phyloP scores from a whole-genome alignment of 2,888 invertebrate genomes.

The Papilio protenor region DNA sequence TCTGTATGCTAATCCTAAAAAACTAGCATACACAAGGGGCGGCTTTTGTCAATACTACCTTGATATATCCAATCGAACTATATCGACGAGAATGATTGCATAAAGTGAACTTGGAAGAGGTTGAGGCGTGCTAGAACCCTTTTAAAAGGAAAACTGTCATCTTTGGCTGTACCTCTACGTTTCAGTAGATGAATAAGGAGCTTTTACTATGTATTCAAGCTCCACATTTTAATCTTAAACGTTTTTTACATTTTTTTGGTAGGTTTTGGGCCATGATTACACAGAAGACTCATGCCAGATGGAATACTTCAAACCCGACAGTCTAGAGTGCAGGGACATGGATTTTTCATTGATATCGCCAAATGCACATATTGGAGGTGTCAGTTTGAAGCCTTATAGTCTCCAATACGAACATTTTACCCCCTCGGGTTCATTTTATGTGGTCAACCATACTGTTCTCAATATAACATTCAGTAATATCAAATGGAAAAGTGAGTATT shows the following conservation, averaged over 20 bases:
- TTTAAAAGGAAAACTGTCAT: too few species aligned
- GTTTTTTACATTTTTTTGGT: constrained; percentile 21
- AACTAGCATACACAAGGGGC: not conserved
- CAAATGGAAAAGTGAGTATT: constrained; percentile 78
- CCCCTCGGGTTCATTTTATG: constrained; percentile 43
- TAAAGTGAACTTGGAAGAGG: not conserved
- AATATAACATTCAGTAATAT: constrained; percentile 79
- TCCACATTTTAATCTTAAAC: not conserved
- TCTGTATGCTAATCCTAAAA: constrained; percentile 6
- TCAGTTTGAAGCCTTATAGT: constrained; percentile 71
- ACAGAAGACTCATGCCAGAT: constrained; percentile 67
- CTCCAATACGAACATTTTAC: constrained; percentile 50
- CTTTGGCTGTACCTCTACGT: too few species aligned
- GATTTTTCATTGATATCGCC: constrained; percentile 69
- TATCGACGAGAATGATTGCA: not conserved
- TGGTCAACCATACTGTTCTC: constrained; percentile 68
- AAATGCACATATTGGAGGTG: constrained; percentile 71
- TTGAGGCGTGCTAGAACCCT: not conserved
- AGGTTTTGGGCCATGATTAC: constrained; percentile 65
- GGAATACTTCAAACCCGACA: constrained; percentile 67
- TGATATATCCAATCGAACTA: not conserved
- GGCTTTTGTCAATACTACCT: not conserved
- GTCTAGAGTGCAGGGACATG: constrained; percentile 68
- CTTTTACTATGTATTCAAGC: not conserved
- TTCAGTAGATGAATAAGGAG: not conserved